Conservation (phyloP, 2,797 vertebrate species). For the Acanthopagrus latus region DNA sequence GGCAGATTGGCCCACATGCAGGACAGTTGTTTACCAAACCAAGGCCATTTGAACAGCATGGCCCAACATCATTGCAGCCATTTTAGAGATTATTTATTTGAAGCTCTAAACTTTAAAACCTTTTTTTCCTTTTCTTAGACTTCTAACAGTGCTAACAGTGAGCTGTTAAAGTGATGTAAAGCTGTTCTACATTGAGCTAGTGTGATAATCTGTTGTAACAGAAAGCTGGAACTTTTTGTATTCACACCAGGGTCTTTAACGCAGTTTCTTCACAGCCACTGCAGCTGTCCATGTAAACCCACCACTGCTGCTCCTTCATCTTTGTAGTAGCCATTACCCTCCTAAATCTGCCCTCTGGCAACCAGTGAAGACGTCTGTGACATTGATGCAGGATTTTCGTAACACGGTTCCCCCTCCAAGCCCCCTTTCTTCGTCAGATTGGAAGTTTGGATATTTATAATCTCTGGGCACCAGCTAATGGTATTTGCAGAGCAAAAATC, state of each 20-base stretch:
- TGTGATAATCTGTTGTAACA: conserved; percentile 5
- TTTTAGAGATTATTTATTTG: conserved; percentile 35
- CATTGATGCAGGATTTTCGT: conserved; percentile 77
- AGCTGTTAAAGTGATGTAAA: conserved; percentile 16
- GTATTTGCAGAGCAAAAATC: conserved; percentile 82
- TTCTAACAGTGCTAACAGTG: background rate
- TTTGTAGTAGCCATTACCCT: conserved; percentile 55
- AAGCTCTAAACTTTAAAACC: conserved; percentile 28
- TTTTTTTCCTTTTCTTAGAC: background rate
- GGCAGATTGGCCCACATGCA: conserved; percentile 70
- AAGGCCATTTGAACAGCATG: conserved; percentile 53
- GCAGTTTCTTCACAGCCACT: background rate
- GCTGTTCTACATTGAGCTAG: background rate
- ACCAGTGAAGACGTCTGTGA: conserved; percentile 60
- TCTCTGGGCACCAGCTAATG: conserved; percentile 80
- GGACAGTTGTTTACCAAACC: conserved; percentile 65
- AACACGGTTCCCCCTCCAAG: conserved; percentile 61
- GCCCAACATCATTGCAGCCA: conserved; percentile 36
- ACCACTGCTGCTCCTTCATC: conserved; percentile 40
- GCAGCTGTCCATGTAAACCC: conserved; percentile 34
- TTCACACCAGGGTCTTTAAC: background rate
- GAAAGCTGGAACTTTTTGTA: background rate
- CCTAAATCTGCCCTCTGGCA: conserved; percentile 63
- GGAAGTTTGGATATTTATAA: conserved; percentile 80
- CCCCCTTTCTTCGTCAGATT: conserved; percentile 70